Evolutionary conservation across 2,888 invertebrate species (phyloP).

Genomic region (Meteorus cinctellus): DNA sequence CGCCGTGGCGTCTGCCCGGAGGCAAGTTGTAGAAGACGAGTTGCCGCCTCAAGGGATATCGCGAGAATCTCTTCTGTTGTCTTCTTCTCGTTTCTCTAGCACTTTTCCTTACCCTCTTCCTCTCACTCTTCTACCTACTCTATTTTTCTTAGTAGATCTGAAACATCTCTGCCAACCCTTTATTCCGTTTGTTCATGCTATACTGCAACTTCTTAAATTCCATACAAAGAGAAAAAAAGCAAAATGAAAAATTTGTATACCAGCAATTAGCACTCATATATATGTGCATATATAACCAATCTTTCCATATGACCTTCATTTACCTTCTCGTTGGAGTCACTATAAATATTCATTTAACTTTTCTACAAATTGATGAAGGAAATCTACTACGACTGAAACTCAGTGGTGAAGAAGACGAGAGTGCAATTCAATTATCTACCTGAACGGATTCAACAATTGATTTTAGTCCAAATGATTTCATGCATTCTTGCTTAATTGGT

Average conservation of each 20-base stretch:
- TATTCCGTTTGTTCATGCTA: conserved; percentile 8
- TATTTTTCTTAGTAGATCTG: not conserved
- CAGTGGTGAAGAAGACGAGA: not conserved
- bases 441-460: not conserved
- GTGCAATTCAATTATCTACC: not conserved
- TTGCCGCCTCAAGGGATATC: conserved; percentile 37
- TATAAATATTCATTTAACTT: not conserved
- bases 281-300: not conserved
- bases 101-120: not conserved
- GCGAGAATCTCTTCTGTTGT: conserved; percentile 39
- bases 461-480: not conserved
- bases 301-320: not conserved
- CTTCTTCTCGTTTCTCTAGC: not conserved
- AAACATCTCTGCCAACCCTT: conserved; percentile 14
- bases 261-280: not conserved
- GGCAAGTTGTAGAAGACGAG: conserved; percentile 43
- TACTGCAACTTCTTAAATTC: conserved; percentile 31
- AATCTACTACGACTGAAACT: conserved; percentile 19
- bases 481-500: not conserved
- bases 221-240: not conserved
- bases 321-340: not conserved
- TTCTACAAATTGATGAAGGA: conserved; percentile 3
- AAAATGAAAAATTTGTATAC: not conserved
- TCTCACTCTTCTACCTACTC: not conserved
- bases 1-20: conserved; percentile 27